Percentiles rank a stretch among this genome's conserved stretches.
Conservation (phyloP, 2,797 vertebrate genomes). For the Cossypha polioptera region DNA sequence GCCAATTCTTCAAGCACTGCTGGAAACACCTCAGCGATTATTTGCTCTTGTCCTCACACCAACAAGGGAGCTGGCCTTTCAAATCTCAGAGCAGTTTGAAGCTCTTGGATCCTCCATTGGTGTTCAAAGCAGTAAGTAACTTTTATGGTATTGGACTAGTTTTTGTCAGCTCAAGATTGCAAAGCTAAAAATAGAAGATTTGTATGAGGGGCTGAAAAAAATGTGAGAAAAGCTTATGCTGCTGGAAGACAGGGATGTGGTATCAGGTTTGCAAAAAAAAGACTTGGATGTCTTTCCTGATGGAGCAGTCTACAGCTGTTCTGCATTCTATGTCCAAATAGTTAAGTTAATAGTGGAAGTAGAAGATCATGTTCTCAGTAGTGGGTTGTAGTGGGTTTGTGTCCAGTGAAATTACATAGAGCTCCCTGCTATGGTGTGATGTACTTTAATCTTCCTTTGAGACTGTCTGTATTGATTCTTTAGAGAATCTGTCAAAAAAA, state of each 20-base stretch:
- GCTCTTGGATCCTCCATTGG: slow-evolving; percentile 96
- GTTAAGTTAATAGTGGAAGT: background rate
- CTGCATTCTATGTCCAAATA: background rate
- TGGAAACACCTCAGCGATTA: slow-evolving; percentile 88
- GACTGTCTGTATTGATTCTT: background rate
- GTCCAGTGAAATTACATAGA: background rate
- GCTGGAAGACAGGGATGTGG: background rate
- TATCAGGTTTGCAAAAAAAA: background rate
- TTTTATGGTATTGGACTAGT: background rate
- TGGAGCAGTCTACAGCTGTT: background rate
- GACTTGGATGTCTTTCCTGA: background rate
- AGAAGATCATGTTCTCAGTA: background rate
- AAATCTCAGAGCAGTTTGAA: slow-evolving; percentile 97
- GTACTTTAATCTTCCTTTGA: background rate
- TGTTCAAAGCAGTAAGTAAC: slow-evolving; percentile 86
- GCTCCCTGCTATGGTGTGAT: background rate
- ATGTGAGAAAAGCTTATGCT: background rate
- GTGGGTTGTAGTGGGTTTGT: background rate
- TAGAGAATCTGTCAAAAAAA: background rate
- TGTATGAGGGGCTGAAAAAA: background rate
- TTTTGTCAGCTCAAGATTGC: background rate
- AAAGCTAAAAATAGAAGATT: background rate
- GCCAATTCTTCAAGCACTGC: slow-evolving; percentile 91
- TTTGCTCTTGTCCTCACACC: slow-evolving; percentile 95
- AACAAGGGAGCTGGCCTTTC: slow-evolving; percentile 94